A percentile compares a stretch with the other conserved stretches of the same genome.
These are phyloP conservation scores for Nematostella vectensis DNA, from an alignment of 92 coral and sea anemone species.

Conservation along the genomic window DNA sequence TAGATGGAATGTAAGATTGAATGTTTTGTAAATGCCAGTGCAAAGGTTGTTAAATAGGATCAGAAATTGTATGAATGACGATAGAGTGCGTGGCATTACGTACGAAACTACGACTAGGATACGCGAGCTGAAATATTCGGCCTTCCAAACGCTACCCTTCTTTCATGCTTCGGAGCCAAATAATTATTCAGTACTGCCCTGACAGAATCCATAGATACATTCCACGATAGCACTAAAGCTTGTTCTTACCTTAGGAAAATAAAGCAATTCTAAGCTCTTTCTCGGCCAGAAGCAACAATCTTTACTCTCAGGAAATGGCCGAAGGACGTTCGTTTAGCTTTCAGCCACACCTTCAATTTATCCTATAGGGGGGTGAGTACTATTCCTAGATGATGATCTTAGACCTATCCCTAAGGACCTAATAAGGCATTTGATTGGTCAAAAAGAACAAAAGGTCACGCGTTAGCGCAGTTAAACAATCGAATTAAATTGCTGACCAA, in stretches of 20 bases:
- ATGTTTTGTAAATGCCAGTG: background rate
- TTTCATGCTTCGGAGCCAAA: background rate
- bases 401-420: conserved; percentile 33
- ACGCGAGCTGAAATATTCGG: conserved; percentile 4
- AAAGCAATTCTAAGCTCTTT: conserved; percentile 43
- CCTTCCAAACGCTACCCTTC: conserved; percentile 9
- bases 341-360: conserved; percentile 97
- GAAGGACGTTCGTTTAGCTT: conserved; percentile 66
- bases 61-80: conserved; percentile 28
- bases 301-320: conserved; percentile 81
- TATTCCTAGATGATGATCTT: conserved; percentile 71
- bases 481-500: conserved; percentile 36
- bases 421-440: conserved; percentile 57
- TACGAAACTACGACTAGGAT: conserved; percentile 12
- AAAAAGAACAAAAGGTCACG: conserved; percentile 42
- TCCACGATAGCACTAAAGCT: conserved; percentile 3
- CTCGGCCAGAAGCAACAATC: conserved; percentile 68
- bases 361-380: conserved; percentile 83
- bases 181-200: conserved; percentile 19
- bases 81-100: conserved; percentile 26
- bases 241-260: conserved; percentile 50
- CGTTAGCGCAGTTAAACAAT: conserved; percentile 43
- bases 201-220: conserved; percentile 13
- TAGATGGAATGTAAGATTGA: background rate
- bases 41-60: background rate